phyloP scores from a whole-genome alignment of 2,113 vertebrate species.

The Aegithalos caudatus region DNA sequence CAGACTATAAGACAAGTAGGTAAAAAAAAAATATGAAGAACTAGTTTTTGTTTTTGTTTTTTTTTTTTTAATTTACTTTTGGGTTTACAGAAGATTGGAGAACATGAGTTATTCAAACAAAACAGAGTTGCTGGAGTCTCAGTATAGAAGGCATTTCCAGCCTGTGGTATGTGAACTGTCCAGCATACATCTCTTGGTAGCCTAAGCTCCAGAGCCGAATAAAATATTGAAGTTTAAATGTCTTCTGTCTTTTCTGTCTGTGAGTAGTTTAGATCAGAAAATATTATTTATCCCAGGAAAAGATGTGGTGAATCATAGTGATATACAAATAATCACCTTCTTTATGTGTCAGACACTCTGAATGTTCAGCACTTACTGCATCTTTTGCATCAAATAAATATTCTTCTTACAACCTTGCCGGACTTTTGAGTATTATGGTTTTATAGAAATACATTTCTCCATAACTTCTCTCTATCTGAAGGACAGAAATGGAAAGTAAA shows the following conservation, averaged over 20 bases:
- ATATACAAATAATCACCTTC: not conserved
- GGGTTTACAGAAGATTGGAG: not conserved
- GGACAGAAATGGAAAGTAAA: not conserved
- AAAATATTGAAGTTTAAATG: not conserved
- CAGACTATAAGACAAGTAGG: not conserved
- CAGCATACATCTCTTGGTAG: not conserved
- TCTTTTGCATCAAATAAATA: not conserved
- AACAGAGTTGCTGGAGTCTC: not conserved
- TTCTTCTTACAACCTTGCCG: not conserved
- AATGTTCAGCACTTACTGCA: not conserved
- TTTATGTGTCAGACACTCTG: not conserved
- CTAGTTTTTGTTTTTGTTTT: too few species aligned
- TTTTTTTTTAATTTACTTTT: not conserved
- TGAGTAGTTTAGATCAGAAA: not conserved
- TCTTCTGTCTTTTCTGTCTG: not conserved
- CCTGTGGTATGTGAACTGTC: not conserved
- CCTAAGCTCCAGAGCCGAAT: not conserved
- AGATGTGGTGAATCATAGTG: not conserved
- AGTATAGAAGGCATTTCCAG: not conserved
- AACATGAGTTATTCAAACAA: not conserved
- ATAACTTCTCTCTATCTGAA: not conserved
- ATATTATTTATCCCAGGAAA: not conserved
- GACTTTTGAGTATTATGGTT: not conserved
- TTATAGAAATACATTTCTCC: not conserved
- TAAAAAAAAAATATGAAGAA: not conserved